A percentile compares a stretch with the other conserved stretches of the same genome.
Evolutionary conservation across 2,113 vertebrate species (phyloP).

Genomic region (Delphinus delphis): DNA sequence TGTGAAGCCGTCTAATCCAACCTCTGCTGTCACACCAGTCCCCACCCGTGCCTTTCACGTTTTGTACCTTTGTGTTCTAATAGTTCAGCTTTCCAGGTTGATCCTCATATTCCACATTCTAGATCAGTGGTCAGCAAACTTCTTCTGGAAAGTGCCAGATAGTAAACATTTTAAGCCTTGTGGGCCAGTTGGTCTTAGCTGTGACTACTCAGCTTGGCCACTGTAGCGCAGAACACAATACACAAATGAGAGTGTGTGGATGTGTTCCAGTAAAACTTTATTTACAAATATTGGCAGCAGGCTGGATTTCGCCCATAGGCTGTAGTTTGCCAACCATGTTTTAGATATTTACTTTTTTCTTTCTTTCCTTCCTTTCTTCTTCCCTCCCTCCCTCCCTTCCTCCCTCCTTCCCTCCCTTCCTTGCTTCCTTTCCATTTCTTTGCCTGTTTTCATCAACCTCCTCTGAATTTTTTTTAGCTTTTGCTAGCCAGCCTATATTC

Average conservation of each 20-base stretch:
- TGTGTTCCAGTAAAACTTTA: background rate
- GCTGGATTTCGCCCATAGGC: background rate
- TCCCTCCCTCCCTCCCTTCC: background rate
- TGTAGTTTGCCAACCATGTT: constrained; percentile 3
- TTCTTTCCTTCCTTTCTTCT: background rate
- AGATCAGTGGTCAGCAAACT: background rate
- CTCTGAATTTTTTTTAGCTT: constrained; percentile 44
- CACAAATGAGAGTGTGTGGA: background rate
- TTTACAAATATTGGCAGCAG: background rate
- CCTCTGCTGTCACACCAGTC: background rate
- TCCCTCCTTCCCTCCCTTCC: background rate
- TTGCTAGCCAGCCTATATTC: background rate
- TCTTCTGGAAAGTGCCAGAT: background rate
- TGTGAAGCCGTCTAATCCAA: background rate
- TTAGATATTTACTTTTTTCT: background rate
- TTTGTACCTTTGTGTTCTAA: constrained; percentile 19
- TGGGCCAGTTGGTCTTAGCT: background rate
- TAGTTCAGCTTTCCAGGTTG: background rate
- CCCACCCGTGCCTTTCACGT: background rate
- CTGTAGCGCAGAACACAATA: background rate
- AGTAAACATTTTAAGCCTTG: constrained; percentile 32
- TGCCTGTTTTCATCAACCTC: background rate
- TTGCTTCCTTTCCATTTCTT: background rate
- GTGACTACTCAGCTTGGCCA: background rate
- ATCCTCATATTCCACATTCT: constrained; percentile 28